A percentile compares a stretch with the other conserved stretches of the same genome.
phyloP scores from a whole-genome alignment of 2,797 vertebrate genomes.

The Pampus argenteus region DNA sequence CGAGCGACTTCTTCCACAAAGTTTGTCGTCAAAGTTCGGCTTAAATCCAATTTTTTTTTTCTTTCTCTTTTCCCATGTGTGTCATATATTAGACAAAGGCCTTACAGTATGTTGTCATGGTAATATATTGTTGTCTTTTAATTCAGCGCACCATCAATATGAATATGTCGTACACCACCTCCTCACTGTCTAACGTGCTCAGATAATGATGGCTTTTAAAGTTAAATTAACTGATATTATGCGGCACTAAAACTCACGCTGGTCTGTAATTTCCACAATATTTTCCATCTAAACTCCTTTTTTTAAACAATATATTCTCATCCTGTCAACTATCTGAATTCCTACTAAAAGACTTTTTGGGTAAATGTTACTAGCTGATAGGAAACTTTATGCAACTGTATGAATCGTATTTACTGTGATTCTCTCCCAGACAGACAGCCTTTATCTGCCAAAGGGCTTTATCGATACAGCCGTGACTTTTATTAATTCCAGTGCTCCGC shows the following conservation, averaged over 20 bases:
- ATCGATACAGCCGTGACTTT: constrained; percentile 73
- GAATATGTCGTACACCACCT: constrained; percentile 4
- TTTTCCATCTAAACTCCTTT: constrained; percentile 7
- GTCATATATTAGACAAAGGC: constrained; percentile 1
- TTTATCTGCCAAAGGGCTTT: constrained; percentile 60
- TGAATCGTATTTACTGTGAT: constrained; percentile 36
- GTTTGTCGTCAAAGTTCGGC: constrained; percentile 8
- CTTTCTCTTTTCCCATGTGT: background rate
- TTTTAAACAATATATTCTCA: constrained; percentile 11
- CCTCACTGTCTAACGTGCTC: constrained; percentile 19
- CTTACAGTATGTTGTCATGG: constrained; percentile 1
- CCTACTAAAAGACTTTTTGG: constrained; percentile 14
- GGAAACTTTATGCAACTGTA: constrained; percentile 15
- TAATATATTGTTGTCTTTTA: constrained; percentile 22
- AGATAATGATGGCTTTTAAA: constrained; percentile 23
- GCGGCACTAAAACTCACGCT: constrained; percentile 1
- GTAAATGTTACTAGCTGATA: constrained; percentile 19
- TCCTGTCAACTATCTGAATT: constrained; percentile 22
- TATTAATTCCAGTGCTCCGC: constrained; percentile 74
- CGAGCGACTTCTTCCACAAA: background rate
- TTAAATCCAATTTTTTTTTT: constrained; percentile 21
- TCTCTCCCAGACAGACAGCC: constrained; percentile 18
- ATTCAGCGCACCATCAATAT: constrained; percentile 22
- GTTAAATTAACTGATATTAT: constrained; percentile 15
- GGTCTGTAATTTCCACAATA: constrained; percentile 9